phyloP scores from a whole-genome alignment of 2,888 invertebrate genomes.

The Hemistola chrysoprasaria region DNA sequence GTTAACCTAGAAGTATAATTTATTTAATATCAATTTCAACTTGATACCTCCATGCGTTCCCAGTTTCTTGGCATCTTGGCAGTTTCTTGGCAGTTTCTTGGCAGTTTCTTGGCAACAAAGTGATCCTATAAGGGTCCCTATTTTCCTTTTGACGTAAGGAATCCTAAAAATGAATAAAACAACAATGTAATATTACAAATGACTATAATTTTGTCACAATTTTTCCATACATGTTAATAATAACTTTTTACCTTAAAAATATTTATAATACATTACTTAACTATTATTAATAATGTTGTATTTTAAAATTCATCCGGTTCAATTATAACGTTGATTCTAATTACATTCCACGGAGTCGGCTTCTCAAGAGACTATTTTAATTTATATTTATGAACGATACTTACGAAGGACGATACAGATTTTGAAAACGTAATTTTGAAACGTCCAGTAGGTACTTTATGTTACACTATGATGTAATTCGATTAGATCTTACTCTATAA shows the following conservation, averaged over 20 bases:
- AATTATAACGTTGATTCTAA: slow-evolving; percentile 54
- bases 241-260: slow-evolving; percentile 80
- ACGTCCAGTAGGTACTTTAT: slow-evolving; percentile 67
- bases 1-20: too few species aligned
- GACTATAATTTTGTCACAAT: slow-evolving; percentile 84
- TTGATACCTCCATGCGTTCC: too few species aligned
- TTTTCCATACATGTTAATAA: slow-evolving; percentile 83
- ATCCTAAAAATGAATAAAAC: slow-evolving; percentile 64
- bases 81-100: too few species aligned
- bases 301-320: slow-evolving; percentile 79
- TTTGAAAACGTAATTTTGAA: slow-evolving; percentile 63
- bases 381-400: too few species aligned
- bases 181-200: slow-evolving; percentile 81
- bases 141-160: too few species aligned
- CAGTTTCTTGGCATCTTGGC: too few species aligned
- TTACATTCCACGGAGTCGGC: slow-evolving; percentile 73
- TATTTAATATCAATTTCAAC: too few species aligned
- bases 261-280: slow-evolving; percentile 82
- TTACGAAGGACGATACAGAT: slow-evolving; percentile 64
- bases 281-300: slow-evolving; percentile 76
- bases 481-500: slow-evolving; percentile 81
- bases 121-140: too few species aligned
- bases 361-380: slow-evolving; percentile 62
- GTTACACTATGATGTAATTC: slow-evolving; percentile 79
- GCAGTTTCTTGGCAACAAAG: too few species aligned